Base-by-base conservation (phyloP, 2,888 invertebrate species). In the Drosophila longiperda region DNA sequence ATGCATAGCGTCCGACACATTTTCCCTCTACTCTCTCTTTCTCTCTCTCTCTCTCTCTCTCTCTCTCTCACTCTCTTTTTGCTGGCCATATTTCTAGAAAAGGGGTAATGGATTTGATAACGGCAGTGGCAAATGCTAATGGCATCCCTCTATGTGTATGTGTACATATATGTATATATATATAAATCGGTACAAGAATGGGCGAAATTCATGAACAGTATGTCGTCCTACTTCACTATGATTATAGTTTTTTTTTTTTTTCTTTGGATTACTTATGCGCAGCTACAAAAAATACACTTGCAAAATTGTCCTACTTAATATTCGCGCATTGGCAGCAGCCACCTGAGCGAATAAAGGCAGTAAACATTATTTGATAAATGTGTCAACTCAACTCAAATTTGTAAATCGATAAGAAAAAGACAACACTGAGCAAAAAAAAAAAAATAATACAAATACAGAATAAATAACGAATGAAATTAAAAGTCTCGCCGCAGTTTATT, bases 121-220 rank as follows among this genome's bases (percentile, higher is more conserved):
- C 63, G 68, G 67, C 66, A 54, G 59, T 68, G 72, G 74, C 66
- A 83, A 82, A 86, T 83, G 84, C 87, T 82, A 86, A 86, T 82
- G 84, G 87, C 66, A 53, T 17, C 45, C 45, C 29, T 29, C 5
- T 29, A 65, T 12, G 34, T 23, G 45, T 32, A n/a, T 2, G 11
- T 20, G 32, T 20, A 20, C 20, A 17, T 26, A 17, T 15, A 23
- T 23, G 2, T 26, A n/a, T 20, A 20, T 3, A 49, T n/a, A 55
- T 20, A 36, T 15, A 11, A 45, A 54, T 48, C 8, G 17, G 42
- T 45, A 38, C 15, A 45, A 15, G 12, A 40, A 26, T 55, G 60
- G 26, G 63, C 11, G 62, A 66, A 59, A 81, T 67, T 61, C 60
- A 40, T 29, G 38, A 61, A 26, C 59, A 49, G 52, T 60, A 53